phyloP scores from a whole-genome alignment of 2,797 vertebrate species.

The Argentina silus region DNA sequence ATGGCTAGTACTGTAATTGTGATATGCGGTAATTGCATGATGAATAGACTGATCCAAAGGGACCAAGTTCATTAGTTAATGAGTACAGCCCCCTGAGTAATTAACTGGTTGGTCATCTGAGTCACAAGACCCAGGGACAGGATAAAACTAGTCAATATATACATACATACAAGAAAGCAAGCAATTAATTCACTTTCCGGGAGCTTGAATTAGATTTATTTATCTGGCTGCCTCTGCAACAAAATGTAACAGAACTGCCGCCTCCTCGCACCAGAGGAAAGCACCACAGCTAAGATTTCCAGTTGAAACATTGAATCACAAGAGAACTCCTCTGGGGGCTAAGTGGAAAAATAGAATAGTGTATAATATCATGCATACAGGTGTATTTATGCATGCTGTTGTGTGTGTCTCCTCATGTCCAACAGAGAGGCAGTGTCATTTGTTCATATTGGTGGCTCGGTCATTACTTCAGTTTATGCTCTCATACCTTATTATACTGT shows the following conservation, averaged over 20 bases:
- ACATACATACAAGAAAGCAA: conserved; percentile 29
- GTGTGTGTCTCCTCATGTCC: too few species aligned
- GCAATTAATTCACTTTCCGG: conserved; percentile 38
- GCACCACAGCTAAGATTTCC: not conserved
- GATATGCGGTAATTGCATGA: conserved; percentile 22
- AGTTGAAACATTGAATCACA: not conserved
- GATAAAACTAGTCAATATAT: conserved; percentile 25
- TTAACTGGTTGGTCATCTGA: conserved; percentile 21
- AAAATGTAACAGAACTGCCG: not conserved
- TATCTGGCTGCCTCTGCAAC: conserved; percentile 9
- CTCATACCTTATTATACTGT: too few species aligned
- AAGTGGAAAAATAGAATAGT: not conserved
- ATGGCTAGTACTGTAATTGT: conserved; percentile 11
- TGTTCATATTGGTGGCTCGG: too few species aligned
- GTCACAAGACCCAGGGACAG: not conserved
- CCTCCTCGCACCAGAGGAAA: not conserved
- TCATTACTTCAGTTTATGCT: too few species aligned
- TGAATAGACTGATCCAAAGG: conserved; percentile 5
- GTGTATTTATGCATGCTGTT: not conserved
- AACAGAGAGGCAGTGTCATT: too few species aligned
- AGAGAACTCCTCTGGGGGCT: not conserved
- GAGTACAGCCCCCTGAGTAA: conserved; percentile 35
- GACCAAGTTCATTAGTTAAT: conserved; percentile 31
- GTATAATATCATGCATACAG: not conserved
- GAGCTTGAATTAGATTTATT: conserved; percentile 36